Conservation (phyloP, 2,113 vertebrate genomes). For the Papio anubis region DNA sequence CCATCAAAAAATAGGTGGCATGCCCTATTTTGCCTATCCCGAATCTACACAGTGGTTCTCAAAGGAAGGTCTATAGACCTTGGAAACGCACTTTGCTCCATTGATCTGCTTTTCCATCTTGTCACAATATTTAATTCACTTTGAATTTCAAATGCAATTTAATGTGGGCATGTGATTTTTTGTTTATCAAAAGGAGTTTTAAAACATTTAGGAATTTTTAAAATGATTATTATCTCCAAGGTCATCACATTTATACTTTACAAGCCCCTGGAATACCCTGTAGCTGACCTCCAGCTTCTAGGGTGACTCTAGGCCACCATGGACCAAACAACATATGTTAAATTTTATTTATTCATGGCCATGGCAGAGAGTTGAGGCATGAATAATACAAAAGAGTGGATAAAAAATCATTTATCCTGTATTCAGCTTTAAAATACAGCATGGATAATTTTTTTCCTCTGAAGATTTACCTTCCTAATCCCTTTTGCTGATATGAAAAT, state of each 20-base stretch:
- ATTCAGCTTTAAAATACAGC: slow-evolving; percentile 40
- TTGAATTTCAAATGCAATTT: slow-evolving; percentile 58
- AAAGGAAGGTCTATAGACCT: background rate
- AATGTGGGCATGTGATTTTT: background rate
- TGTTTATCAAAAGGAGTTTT: background rate
- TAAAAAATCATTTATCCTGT: slow-evolving; percentile 50
- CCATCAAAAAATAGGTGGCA: background rate
- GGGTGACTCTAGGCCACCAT: background rate
- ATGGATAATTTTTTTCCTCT: slow-evolving; percentile 36
- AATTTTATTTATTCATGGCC: slow-evolving; percentile 53
- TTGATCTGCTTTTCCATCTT: slow-evolving; percentile 22
- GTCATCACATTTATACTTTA: background rate
- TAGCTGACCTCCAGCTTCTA: background rate
- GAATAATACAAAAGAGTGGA: slow-evolving; percentile 58
- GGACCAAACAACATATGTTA: background rate
- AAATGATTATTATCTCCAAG: background rate
- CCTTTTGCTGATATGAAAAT: slow-evolving; percentile 72
- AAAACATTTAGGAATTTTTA: background rate
- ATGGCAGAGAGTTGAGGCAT: background rate
- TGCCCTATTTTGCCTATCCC: background rate
- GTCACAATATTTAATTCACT: slow-evolving; percentile 10
- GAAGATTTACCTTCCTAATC: slow-evolving; percentile 74
- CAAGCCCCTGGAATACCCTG: background rate
- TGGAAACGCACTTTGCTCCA: background rate
- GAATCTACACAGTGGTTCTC: background rate